phyloP scores from a whole-genome alignment of 2,797 vertebrate species.

The Pygocentrus nattereri region DNA sequence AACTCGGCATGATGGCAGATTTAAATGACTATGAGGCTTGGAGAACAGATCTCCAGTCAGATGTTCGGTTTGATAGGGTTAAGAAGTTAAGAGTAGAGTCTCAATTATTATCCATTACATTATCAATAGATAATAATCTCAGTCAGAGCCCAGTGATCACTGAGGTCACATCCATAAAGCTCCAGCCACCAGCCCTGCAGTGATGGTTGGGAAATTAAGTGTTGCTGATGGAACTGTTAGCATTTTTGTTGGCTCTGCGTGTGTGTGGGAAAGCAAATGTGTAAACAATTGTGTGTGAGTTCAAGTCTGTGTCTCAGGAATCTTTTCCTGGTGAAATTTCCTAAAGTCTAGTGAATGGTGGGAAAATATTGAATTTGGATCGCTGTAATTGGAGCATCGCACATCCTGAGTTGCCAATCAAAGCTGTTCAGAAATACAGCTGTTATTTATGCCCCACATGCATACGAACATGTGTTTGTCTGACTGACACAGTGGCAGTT shows the following conservation, averaged over 20 bases:
- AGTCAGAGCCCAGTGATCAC: neutral
- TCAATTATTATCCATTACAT: neutral
- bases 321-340: constrained; percentile 27
- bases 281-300: constrained; percentile 26
- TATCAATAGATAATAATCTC: neutral
- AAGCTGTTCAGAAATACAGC: constrained; percentile 7
- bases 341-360: constrained; percentile 10
- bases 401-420: constrained; percentile 11
- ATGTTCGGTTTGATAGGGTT: too few relatives aligned
- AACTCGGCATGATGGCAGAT: too few relatives aligned
- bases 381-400: constrained; percentile 35
- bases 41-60: too few relatives aligned
- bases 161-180: neutral
- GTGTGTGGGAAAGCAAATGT: constrained; percentile 11
- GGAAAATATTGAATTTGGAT: constrained; percentile 46
- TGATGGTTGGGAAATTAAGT: constrained; percentile 11
- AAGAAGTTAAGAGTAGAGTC: too few relatives aligned
- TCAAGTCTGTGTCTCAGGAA: constrained; percentile 34
- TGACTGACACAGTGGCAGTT: too few relatives aligned
- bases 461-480: too few relatives aligned
- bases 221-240: constrained; percentile 16
- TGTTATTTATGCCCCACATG: neutral
- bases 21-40: too few relatives aligned
- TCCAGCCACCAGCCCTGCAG: neutral
- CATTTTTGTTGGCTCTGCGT: constrained; percentile 45